These are phyloP conservation scores for Turritopsis rubra DNA, from an alignment of 30 jellyfish, hydroid and myxozoan species.

Conservation along the genomic window DNA sequence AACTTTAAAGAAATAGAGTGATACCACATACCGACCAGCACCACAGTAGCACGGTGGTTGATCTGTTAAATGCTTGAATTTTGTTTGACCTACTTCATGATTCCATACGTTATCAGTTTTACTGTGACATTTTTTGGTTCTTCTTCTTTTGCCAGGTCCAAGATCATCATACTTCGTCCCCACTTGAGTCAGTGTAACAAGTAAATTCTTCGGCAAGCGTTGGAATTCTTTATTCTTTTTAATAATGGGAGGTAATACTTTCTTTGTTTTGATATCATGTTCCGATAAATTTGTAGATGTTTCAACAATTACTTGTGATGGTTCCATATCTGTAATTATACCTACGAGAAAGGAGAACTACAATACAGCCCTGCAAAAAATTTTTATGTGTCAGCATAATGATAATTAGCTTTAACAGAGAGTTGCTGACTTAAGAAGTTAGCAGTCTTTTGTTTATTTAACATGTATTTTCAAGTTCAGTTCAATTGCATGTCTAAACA, in stretches of 20 bases:
- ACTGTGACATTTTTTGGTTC: conserved; percentile 25
- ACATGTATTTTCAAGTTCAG: too few species aligned
- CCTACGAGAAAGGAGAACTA: neutral
- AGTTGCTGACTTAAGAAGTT: too few species aligned
- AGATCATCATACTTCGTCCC: conserved; percentile 41
- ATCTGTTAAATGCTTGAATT: conserved; percentile 66
- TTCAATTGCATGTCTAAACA: too few species aligned
- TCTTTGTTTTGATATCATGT: neutral
- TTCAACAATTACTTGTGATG: neutral
- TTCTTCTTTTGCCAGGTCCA: conserved; percentile 50
- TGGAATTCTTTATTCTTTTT: neutral
- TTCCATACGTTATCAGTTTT: conserved; percentile 79
- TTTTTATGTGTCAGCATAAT: too few species aligned
- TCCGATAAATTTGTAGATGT: neutral
- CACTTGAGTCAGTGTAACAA: conserved; percentile 51
- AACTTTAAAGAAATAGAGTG: neutral
- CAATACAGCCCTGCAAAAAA: too few species aligned
- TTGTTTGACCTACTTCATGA: conserved; percentile 58
- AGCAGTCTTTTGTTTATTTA: too few species aligned
- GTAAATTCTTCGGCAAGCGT: conserved; percentile 53
- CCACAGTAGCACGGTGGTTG: conserved; percentile 95
- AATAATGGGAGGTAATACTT: neutral
- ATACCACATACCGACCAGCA: conserved; percentile 71
- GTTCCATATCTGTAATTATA: neutral
- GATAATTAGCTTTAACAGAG: too few species aligned